These are phyloP conservation scores for Propithecus deckenii DNA, from an alignment of 2,797 vertebrate genomes.

Conservation along the genomic window DNA sequence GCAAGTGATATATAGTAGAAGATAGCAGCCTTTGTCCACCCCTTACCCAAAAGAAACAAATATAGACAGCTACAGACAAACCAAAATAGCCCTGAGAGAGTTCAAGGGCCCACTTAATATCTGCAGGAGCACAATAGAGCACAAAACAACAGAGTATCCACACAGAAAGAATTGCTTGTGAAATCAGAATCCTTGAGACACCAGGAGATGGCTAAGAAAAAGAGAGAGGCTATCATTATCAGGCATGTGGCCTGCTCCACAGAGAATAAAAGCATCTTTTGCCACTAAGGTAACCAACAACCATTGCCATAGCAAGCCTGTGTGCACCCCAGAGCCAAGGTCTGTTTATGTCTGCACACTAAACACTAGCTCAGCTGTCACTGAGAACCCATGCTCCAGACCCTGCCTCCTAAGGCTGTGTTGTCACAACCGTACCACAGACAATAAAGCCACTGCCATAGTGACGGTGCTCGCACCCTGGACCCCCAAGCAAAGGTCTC, in stretches of 20 bases:
- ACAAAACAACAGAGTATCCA: neutral
- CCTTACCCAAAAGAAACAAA: neutral
- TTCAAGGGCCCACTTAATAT: neutral
- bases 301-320: neutral
- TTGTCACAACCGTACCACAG: neutral
- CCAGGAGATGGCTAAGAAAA: neutral
- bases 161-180: neutral
- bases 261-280: neutral
- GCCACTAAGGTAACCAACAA: neutral
- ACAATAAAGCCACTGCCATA: neutral
- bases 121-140: neutral
- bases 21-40: neutral
- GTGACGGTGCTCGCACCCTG: neutral
- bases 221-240: neutral
- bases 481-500: neutral
- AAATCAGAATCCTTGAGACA: neutral
- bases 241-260: neutral
- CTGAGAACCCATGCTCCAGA: neutral
- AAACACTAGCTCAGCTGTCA: neutral
- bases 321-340: neutral
- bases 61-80: neutral
- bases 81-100: neutral
- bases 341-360: neutral
- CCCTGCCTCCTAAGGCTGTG: neutral
- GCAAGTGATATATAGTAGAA: neutral